A percentile compares a stretch with the other conserved stretches of the same genome.
These are phyloP conservation scores for Cydia splendana DNA, from an alignment of 1,140 invertebrate genomes.

Conservation along the genomic window DNA sequence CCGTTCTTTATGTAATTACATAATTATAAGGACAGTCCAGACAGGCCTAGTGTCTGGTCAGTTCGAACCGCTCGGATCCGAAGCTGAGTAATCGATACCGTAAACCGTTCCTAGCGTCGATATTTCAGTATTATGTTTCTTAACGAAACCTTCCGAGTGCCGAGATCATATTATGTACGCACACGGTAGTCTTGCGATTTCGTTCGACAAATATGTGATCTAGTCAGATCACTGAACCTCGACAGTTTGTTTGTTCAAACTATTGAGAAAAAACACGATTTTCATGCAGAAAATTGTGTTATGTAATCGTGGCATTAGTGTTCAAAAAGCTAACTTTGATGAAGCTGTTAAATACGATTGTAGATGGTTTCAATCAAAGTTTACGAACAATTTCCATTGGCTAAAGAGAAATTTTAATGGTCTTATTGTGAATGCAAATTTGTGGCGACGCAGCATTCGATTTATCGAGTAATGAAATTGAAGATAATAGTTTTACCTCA, in stretches of 20 bases:
- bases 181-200: not conserved
- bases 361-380: not conserved
- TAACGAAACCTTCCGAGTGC: conserved; percentile 33
- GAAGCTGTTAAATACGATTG: not conserved
- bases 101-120: conserved; percentile 35
- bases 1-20: not conserved
- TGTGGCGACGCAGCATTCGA: conserved; percentile 37
- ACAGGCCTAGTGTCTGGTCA: conserved; percentile 17
- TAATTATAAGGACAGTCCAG: not conserved
- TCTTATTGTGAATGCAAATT: conserved; percentile 24
- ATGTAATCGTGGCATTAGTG: not conserved
- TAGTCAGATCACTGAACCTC: not conserved
- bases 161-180: not conserved
- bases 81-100: conserved; percentile 42
- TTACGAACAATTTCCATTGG: not conserved
- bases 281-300: not conserved
- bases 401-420: not conserved
- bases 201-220: conserved; percentile 1
- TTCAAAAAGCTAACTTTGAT: not conserved
- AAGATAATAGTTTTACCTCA: conserved; percentile 58
- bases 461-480: conserved; percentile 49
- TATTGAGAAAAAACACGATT: not conserved
- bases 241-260: conserved; percentile 3
- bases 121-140: conserved; percentile 47
- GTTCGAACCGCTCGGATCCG: conserved; percentile 47